Percentiles rank a stretch among this genome's conserved stretches.
Conservation (phyloP, 2,888 invertebrate genomes). For the Unio pictorum region DNA sequence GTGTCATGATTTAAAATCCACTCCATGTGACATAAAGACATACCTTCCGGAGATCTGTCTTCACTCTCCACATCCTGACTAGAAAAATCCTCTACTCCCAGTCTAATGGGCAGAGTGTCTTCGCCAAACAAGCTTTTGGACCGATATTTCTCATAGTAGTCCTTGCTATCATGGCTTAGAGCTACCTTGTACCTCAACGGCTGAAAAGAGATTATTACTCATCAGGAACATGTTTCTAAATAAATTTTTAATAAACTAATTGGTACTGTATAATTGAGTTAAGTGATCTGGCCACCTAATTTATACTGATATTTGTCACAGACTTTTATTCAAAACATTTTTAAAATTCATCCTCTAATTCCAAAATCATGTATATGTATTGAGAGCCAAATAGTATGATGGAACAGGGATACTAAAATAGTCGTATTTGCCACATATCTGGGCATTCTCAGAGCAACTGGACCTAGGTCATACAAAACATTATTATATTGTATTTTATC, state of each 20-base stretch:
- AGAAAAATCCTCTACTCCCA: conserved; percentile 45
- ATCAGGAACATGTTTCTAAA: background rate
- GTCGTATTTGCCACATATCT: too few species aligned
- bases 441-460: too few species aligned
- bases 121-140: conserved; percentile 63
- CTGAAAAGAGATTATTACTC: conserved; percentile 74
- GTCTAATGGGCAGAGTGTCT: conserved; percentile 58
- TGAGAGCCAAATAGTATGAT: too few species aligned
- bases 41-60: conserved; percentile 57
- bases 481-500: too few species aligned
- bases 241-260: background rate
- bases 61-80: conserved; percentile 40
- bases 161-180: conserved; percentile 91
- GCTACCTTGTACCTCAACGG: conserved; percentile 93
- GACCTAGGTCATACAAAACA: too few species aligned
- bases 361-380: too few species aligned
- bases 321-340: too few species aligned
- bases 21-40: conserved; percentile 1
- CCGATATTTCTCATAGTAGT: conserved; percentile 79
- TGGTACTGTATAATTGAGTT: too few species aligned
- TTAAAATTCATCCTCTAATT: too few species aligned
- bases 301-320: too few species aligned
- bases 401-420: too few species aligned
- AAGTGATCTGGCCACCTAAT: too few species aligned
- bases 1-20: background rate